A percentile compares a stretch with the other conserved stretches of the same genome.
These are phyloP conservation scores for Rhyacophila evoluta DNA, from an alignment of 2,888 invertebrate species.

Conservation along the genomic window DNA sequence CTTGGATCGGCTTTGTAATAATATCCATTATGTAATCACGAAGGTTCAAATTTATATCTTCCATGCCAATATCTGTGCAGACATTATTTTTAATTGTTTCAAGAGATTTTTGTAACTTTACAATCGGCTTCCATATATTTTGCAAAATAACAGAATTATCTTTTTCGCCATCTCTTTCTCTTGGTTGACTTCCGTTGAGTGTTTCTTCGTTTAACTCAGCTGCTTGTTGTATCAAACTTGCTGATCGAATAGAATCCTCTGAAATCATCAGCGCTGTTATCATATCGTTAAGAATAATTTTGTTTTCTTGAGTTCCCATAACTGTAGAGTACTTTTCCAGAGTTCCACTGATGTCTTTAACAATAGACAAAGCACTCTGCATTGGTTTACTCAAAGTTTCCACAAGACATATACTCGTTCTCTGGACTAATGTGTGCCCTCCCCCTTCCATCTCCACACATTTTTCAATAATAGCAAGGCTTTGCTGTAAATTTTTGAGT, in stretches of 20 bases:
- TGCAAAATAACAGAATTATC: constrained; percentile 49
- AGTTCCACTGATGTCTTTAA: constrained; percentile 65
- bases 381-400: constrained; percentile 72
- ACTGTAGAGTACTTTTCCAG: constrained; percentile 64
- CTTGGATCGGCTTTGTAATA: constrained; percentile 63
- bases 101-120: constrained; percentile 52
- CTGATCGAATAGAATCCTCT: constrained; percentile 68
- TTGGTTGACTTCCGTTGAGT: background rate
- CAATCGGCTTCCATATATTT: constrained; percentile 52
- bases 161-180: constrained; percentile 30
- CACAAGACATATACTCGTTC: constrained; percentile 76
- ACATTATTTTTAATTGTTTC: constrained; percentile 51
- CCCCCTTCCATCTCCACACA: constrained; percentile 77
- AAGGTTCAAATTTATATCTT: constrained; percentile 41
- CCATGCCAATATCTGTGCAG: constrained; percentile 28
- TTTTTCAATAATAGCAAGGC: constrained; percentile 75
- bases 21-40: constrained; percentile 52
- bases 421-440: constrained; percentile 76
- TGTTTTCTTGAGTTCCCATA: constrained; percentile 63
- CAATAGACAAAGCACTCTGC: constrained; percentile 68
- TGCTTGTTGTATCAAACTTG: constrained; percentile 61
- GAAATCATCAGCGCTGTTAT: constrained; percentile 67
- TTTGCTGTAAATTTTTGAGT: constrained; percentile 74
- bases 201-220: constrained; percentile 58
- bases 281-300: constrained; percentile 67